Evolutionary conservation across 2,113 vertebrate genomes (phyloP).

Genomic region (Seriola rivoliana): DNA sequence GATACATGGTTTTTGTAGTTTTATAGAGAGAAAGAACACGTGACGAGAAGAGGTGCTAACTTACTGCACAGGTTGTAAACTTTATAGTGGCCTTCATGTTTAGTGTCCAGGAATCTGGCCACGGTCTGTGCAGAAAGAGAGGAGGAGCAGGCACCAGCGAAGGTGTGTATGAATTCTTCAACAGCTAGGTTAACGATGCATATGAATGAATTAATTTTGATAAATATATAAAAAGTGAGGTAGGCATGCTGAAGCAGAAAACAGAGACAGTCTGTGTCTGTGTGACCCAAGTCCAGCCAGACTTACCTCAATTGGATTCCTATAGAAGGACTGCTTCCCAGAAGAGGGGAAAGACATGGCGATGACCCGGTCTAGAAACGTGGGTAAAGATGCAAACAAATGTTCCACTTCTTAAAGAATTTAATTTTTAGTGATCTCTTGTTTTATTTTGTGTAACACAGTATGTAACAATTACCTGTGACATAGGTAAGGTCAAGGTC

Average conservation of each 20-base stretch:
- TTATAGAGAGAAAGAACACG: background rate
- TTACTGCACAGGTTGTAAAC: constrained; percentile 98
- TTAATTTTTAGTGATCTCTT: background rate
- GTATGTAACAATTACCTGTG: constrained; percentile 85
- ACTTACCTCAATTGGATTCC: constrained; percentile 93
- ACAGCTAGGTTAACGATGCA: background rate
- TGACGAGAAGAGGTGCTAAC: constrained; percentile 67
- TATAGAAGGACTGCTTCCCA: constrained; percentile 94
- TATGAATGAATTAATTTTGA: background rate
- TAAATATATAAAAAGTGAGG: background rate
- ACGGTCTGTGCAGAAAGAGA: constrained; percentile 88
- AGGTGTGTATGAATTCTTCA: background rate
- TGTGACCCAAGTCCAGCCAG: background rate
- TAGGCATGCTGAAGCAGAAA: too few relatives aligned
- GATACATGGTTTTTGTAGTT: background rate
- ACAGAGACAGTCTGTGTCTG: too few relatives aligned
- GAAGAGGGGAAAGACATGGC: constrained; percentile 99
- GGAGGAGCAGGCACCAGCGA: background rate
- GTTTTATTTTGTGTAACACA: background rate
- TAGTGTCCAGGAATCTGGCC: constrained; percentile 92
- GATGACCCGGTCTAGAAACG: constrained; percentile 90
- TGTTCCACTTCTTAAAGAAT: background rate
- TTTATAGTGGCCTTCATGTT: constrained; percentile 92
- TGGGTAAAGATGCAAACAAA: constrained; percentile 1
- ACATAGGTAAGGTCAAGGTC: constrained; percentile 97